Conservation (phyloP, 1,140 invertebrate genomes). For the Lutraria rhynchaena region DNA sequence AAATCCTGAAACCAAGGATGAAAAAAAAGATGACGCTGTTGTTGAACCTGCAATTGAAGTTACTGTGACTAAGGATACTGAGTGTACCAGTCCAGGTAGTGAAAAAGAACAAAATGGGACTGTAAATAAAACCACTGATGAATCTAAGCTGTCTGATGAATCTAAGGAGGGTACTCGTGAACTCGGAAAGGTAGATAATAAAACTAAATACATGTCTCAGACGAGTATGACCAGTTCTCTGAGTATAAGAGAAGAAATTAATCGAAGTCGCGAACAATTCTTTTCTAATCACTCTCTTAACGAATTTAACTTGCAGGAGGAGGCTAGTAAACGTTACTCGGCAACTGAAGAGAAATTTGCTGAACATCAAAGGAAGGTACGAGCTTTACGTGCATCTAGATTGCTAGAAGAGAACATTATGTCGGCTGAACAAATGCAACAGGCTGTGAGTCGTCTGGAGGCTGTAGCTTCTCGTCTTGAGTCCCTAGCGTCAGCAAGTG, state of each 20-base stretch:
- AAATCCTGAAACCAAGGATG: constrained; percentile 29
- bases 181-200: constrained; percentile 21
- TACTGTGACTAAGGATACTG: constrained; percentile 21
- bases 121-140: background rate
- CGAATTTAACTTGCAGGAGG: constrained; percentile 17
- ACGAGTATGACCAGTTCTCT: constrained; percentile 30
- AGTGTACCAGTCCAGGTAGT: constrained; percentile 5
- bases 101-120: constrained; percentile 5
- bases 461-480: constrained; percentile 89
- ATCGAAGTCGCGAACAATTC: constrained; percentile 40
- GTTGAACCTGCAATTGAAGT: constrained; percentile 30
- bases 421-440: constrained; percentile 53
- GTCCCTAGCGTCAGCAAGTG: constrained; percentile 68
- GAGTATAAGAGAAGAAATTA: constrained; percentile 46
- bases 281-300: constrained; percentile 49
- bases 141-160: background rate
- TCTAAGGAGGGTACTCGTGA: constrained; percentile 16
- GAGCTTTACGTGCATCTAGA: background rate
- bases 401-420: constrained; percentile 48
- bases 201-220: constrained; percentile 28
- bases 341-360: constrained; percentile 56
- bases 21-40: background rate
- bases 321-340: constrained; percentile 19
- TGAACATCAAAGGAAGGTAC: constrained; percentile 27
- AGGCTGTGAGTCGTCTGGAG: constrained; percentile 87